Conservation (phyloP, 2,797 vertebrate genomes). For the Antrozous pallidus region DNA sequence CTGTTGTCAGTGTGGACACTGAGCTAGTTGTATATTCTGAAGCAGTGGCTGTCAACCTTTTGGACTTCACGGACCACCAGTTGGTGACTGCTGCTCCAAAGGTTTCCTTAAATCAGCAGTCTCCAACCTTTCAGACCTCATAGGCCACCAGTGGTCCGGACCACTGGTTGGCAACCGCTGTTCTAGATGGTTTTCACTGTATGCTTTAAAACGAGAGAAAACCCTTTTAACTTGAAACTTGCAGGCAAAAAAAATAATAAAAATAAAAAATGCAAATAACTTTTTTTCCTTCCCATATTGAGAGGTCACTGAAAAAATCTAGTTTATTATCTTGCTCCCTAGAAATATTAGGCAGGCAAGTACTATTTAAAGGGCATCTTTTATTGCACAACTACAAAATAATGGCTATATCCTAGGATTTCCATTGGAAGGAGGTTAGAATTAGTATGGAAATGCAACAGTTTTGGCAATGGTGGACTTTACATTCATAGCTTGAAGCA, state of each 20-base stretch:
- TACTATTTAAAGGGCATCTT: not conserved
- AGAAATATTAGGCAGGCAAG: not conserved
- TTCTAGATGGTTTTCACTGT: conserved; percentile 82
- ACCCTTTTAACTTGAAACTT: not conserved
- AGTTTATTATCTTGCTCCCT: not conserved
- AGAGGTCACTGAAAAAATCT: not conserved
- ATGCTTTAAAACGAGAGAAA: conserved; percentile 59
- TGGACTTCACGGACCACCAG: too few relatives aligned
- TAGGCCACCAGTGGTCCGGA: too few relatives aligned
- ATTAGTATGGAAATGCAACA: not conserved
- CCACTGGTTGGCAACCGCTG: too few relatives aligned
- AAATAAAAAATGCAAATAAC: not conserved
- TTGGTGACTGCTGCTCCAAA: too few relatives aligned
- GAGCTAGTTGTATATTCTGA: not conserved
- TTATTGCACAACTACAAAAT: not conserved
- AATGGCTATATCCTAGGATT: not conserved
- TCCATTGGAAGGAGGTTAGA: not conserved
- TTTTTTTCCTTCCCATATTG: not conserved
- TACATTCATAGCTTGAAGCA: not conserved
- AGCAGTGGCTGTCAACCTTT: not conserved
- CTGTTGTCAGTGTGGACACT: conserved; percentile 42
- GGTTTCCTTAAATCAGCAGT: too few relatives aligned
- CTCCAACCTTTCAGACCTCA: too few relatives aligned
- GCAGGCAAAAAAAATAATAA: too few relatives aligned
- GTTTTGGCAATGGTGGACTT: not conserved